Evolutionary conservation across 2,888 invertebrate species (phyloP), one percentile per base, ranked within the genome.

Genomic region (Lamellibrachia columna): DNA sequence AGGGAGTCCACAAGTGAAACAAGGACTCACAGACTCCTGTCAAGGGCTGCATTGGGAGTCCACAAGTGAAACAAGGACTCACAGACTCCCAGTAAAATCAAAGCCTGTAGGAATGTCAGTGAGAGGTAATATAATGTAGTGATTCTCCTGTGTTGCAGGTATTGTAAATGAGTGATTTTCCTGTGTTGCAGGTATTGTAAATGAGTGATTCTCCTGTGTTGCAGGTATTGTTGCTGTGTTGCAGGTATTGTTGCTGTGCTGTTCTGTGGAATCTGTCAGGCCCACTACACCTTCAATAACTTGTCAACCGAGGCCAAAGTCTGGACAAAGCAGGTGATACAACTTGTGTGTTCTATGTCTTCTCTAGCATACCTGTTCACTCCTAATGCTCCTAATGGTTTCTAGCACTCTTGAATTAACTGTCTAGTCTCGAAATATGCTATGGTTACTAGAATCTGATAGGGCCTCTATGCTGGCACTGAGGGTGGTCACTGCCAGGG

Each of bases 201-300:
- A 75, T 75, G 22, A 22, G 22, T 75, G 75, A 75, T 75, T 11
- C n/a, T 75, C 15, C n/a, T n/a, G n/a, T 75, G 75, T 75, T 75
- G 15, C 52, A 58, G 53, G 15, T 58, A 90, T 22, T 90, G 52
- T 40, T 75, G 6, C 94, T 94, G 6, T 99, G 0, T 96, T 99
- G 91, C 95, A 97, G 97, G 97, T 92, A 99, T 99, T 94, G 99
- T 99, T 15, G 98, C 99, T 92, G 99, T 99, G 0, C 96, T 99
- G 91, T 99, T 99, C 97, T 99, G 99, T 97, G 99, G 99, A 55
- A 99, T 99, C 95, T 99, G 99, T 96, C 99, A 99, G 97, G 99
- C 99, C 52, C 99, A 99, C 97, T 99, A 99, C 96, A 99, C 99
- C 0, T 99, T 98, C 97, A 99, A 99, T 97, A 99, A 99, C 97